Base-by-base conservation (phyloP, 1,140 invertebrate species). In the Ceratoteleas bidentatus region DNA sequence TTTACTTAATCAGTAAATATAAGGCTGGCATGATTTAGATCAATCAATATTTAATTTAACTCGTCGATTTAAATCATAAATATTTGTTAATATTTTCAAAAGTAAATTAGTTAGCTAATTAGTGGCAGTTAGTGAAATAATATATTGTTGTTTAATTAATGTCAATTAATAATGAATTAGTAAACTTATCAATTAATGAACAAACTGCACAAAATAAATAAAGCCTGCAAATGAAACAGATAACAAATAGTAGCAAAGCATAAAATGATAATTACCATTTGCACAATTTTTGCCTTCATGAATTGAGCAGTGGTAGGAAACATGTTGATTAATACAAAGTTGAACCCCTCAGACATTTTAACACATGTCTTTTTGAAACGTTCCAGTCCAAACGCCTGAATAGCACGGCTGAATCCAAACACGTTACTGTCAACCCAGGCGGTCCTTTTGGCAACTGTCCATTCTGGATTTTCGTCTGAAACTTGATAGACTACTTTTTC, bases 361-460 rank as follows among this genome's bases (percentile, higher is more conserved):
- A 88, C 87, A 78, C 95, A 95, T 87, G 98, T 98, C 85, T 96
- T 96, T 81, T 95, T 95, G 89, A 98, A 98, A 45, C 97, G 92
- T 52, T 98, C 96, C 54, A 97, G 91, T 8, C 96, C 97, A 91
- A 98, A 98, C 2, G 95, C 95, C 81, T 96, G 94, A 53, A 99
- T 97, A 0, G 97, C 47, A 52, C 94, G 90, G n/a, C 96, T 95
- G 86, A 98, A 96, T 15, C 97, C 97, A 89, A 95, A 95, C 8
- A 98, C 94, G 88, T 96, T 95, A 11, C 96, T 98, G 83, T 96
- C 96, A 24, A 98, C 95, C 94, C 96, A 97, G 0, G 96, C 97
- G 0, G 95, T 94, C 68, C 97, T 93, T 45, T 94, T 91, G 7
- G 96, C 96, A 32, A 96, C 88, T 3, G 97, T 98, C 90, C 94